Evolutionary conservation across 2,888 invertebrate genomes (phyloP).

Genomic region (Enchytraeus crypticus): DNA sequence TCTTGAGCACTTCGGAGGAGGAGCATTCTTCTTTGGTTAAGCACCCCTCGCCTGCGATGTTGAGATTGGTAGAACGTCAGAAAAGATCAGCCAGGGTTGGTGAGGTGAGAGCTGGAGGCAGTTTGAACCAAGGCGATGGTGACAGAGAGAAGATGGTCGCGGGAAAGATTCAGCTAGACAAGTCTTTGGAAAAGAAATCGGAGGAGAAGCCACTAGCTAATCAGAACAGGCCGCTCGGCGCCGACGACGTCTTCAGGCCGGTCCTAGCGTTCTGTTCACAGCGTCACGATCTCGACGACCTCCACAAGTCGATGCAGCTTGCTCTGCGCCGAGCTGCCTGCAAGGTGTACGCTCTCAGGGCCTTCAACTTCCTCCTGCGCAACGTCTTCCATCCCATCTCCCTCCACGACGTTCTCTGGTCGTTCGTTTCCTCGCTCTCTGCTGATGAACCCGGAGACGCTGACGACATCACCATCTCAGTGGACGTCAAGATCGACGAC

Average conservation of each 20-base stretch:
- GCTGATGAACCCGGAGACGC: constrained; percentile 51
- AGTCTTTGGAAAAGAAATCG: neutral
- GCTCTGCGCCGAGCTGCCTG: constrained; percentile 62
- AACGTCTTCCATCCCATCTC: constrained; percentile 82
- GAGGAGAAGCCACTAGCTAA: neutral
- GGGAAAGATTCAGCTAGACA: constrained; percentile 22
- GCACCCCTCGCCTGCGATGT: constrained; percentile 78
- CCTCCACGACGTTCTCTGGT: constrained; percentile 91
- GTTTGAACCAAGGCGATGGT: too few relatives aligned
- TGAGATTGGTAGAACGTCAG: constrained; percentile 61
- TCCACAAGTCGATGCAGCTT: constrained; percentile 78
- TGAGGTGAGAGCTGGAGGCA: too few relatives aligned
- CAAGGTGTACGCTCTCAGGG: constrained; percentile 71
- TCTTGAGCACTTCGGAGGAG: constrained; percentile 45
- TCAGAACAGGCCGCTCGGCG: too few relatives aligned
- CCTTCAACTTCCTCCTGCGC: constrained; percentile 85
- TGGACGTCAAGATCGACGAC: neutral
- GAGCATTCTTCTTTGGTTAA: constrained; percentile 72
- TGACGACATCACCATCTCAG: constrained; percentile 42
- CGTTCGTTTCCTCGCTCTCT: constrained; percentile 75
- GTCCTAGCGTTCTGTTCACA: constrained; percentile 71
- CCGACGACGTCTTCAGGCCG: constrained; percentile 51
- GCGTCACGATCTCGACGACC: constrained; percentile 72
- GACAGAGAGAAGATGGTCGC: constrained; percentile 16
- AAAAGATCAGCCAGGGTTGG: too few relatives aligned